Percentiles rank a stretch among this genome's conserved stretches.
phyloP scores from a whole-genome alignment of 2,888 invertebrate genomes.

The Nymphalis c-album region DNA sequence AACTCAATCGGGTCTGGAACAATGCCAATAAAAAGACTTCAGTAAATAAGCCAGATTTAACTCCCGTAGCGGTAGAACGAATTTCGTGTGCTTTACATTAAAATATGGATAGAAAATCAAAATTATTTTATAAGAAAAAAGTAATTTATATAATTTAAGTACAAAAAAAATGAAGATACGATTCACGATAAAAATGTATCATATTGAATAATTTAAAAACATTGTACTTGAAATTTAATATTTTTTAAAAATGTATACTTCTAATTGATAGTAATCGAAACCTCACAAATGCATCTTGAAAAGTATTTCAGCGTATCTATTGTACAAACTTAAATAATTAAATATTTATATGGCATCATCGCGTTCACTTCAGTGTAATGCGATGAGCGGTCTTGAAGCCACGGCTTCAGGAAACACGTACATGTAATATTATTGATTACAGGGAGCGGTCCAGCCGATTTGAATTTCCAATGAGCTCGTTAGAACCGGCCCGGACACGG shows the following conservation, averaged over 20 bases:
- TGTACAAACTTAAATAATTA: not conserved
- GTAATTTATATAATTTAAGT: too few relatives aligned
- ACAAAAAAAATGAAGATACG: too few relatives aligned
- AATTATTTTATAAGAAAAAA: too few relatives aligned
- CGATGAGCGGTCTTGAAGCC: constrained; percentile 49
- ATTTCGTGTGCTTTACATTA: not conserved
- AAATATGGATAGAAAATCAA: not conserved
- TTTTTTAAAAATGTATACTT: not conserved
- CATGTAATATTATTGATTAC: constrained; percentile 81
- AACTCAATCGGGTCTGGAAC: constrained; percentile 32
- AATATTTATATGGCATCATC: constrained; percentile 33
- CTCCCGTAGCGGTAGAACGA: constrained; percentile 1
- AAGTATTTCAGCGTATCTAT: not conserved
- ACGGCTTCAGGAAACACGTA: constrained; percentile 73
- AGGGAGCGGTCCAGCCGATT: constrained; percentile 73
- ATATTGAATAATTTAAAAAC: too few relatives aligned
- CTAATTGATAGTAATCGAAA: not conserved
- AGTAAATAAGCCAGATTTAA: constrained; percentile 32
- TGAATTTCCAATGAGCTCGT: constrained; percentile 81
- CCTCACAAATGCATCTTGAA: not conserved
- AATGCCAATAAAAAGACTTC: constrained; percentile 32
- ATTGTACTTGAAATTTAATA: too few relatives aligned
- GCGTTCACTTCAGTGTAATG: constrained; percentile 45
- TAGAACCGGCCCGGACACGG: constrained; percentile 67
- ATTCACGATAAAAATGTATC: too few relatives aligned